Conservation (phyloP, 2,888 invertebrate species). For the Bembecia ichneumoniformis region DNA sequence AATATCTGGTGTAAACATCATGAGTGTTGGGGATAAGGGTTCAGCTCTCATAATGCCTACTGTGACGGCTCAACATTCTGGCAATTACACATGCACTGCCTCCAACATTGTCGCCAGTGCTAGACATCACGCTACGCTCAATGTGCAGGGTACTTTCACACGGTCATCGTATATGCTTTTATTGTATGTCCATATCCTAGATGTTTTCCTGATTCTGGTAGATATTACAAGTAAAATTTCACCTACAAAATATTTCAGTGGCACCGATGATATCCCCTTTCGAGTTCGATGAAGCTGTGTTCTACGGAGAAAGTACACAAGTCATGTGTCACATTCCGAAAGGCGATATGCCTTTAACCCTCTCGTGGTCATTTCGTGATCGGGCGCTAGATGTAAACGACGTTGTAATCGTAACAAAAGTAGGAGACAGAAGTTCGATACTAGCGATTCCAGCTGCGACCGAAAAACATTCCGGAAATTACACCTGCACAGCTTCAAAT, state of each 20-base stretch:
- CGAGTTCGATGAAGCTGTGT: slow-evolving; percentile 70
- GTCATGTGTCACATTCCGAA: slow-evolving; percentile 73
- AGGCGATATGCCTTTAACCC: slow-evolving; percentile 80
- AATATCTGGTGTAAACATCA: slow-evolving; percentile 74
- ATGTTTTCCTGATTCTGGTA: neutral
- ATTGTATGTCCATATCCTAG: slow-evolving; percentile 15
- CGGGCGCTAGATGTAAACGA: slow-evolving; percentile 50
- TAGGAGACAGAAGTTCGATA: slow-evolving; percentile 74
- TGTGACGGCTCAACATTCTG: slow-evolving; percentile 78
- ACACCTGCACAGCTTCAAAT: slow-evolving; percentile 82
- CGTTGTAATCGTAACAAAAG: slow-evolving; percentile 66
- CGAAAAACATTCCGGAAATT: slow-evolving; percentile 80
- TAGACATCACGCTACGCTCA: slow-evolving; percentile 73
- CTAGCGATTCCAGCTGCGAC: slow-evolving; percentile 77
- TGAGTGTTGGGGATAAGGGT: slow-evolving; percentile 76
- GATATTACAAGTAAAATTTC: neutral
- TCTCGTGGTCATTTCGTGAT: slow-evolving; percentile 79
- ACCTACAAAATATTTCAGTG: slow-evolving; percentile 50
- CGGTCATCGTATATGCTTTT: slow-evolving; percentile 42
- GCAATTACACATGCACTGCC: slow-evolving; percentile 78
- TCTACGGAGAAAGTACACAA: slow-evolving; percentile 73
- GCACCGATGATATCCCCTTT: slow-evolving; percentile 74
- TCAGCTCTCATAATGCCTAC: slow-evolving; percentile 79
- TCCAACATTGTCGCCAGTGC: slow-evolving; percentile 75
- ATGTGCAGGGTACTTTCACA: slow-evolving; percentile 74